Conservation (phyloP, 2,113 vertebrate species). For the Globicephala melas region DNA sequence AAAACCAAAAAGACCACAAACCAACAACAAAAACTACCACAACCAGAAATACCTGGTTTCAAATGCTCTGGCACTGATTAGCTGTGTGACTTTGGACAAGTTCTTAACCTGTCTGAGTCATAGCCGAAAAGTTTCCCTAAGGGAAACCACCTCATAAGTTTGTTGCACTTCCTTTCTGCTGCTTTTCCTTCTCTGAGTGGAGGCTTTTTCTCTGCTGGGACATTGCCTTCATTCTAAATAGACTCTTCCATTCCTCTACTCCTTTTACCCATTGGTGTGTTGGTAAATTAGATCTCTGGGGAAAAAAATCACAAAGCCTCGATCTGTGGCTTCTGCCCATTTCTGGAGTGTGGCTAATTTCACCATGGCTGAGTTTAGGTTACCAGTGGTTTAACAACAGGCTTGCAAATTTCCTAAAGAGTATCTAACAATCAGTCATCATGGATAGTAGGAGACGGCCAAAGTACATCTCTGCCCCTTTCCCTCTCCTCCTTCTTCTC, state of each 20-base stretch:
- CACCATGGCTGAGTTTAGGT: background rate
- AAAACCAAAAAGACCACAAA: background rate
- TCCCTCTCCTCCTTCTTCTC: background rate
- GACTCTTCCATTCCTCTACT: background rate
- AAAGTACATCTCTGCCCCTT: background rate
- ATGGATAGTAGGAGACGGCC: background rate
- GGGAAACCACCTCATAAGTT: background rate
- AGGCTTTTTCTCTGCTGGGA: background rate
- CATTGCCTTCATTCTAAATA: background rate
- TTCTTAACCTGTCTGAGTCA: background rate
- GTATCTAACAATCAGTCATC: background rate
- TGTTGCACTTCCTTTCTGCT: background rate
- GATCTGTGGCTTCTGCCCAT: background rate
- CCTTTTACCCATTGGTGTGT: background rate
- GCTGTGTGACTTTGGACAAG: slow-evolving; percentile 13
- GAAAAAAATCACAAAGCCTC: background rate
- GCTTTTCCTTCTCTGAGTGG: background rate
- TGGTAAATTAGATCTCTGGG: background rate
- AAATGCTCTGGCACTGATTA: background rate
- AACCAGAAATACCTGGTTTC: background rate
- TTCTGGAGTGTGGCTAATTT: background rate
- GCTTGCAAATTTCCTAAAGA: background rate
- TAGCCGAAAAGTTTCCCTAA: background rate
- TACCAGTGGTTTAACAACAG: background rate
- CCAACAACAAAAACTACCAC: background rate